Percentiles rank a stretch among this genome's conserved stretches.
These are phyloP conservation scores for Phacellophora camtschatica DNA, from an alignment of 30 jellyfish, hydroid and myxozoan genomes.

Conservation along the genomic window DNA sequence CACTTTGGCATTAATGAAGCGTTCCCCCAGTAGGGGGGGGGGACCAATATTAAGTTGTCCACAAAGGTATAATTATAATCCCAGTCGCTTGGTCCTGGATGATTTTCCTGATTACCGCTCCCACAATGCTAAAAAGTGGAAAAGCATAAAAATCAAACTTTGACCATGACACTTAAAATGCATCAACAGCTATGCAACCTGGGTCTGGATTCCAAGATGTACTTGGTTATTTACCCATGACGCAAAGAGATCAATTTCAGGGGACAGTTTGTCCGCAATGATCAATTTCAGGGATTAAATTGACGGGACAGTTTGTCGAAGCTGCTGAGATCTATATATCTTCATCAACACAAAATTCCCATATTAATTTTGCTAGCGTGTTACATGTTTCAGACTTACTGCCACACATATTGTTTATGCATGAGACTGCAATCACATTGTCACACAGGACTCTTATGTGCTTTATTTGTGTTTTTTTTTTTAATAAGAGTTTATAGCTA, in stretches of 20 bases:
- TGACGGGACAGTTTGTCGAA: slow-evolving; percentile 60
- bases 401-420: slow-evolving; percentile 50
- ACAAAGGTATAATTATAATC: no score
- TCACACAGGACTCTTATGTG: slow-evolving; percentile 24
- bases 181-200: slow-evolving; percentile 30
- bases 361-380: slow-evolving; percentile 1
- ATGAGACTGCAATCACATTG: slow-evolving; percentile 32
- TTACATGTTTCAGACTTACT: slow-evolving; percentile 6
- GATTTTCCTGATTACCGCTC: no score
- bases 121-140: no score
- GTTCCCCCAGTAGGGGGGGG: no score
- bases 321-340: slow-evolving; percentile 40
- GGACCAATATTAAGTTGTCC: no score
- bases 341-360: slow-evolving; percentile 39
- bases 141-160: no score
- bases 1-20: no score
- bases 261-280: no score
- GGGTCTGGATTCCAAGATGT: slow-evolving; percentile 66
- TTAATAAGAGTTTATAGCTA: not conserved
- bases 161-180: no score
- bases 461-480: not conserved
- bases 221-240: slow-evolving; percentile 18
- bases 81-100: no score
- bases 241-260: slow-evolving; percentile 61
- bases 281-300: not conserved